Percentiles rank a stretch among this genome's conserved stretches.
These are phyloP conservation scores for Brachionus calyciflorus DNA, from an alignment of 1,140 invertebrate genomes.

Conservation along the genomic window DNA sequence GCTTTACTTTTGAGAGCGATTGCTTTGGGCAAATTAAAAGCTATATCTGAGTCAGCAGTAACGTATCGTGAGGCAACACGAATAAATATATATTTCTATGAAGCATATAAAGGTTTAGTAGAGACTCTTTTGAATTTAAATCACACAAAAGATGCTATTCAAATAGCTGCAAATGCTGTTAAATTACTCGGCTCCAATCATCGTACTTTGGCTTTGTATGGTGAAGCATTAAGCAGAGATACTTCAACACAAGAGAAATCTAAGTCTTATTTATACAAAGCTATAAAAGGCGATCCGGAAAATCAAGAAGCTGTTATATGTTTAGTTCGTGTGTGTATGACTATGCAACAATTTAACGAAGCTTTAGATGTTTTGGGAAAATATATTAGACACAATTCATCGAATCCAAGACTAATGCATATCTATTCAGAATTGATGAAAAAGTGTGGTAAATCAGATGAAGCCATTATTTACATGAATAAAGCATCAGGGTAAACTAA, in stretches of 20 bases:
- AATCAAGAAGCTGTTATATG: conserved; percentile 42
- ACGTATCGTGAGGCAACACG: conserved; percentile 36
- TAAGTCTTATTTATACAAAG: conserved; percentile 44
- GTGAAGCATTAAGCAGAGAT: conserved; percentile 37
- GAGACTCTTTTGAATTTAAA: conserved; percentile 30
- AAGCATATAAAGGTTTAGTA: conserved; percentile 40
- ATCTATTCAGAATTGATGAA: conserved; percentile 45
- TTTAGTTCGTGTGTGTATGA: conserved; percentile 42
- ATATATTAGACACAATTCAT: conserved; percentile 28
- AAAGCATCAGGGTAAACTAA: conserved; percentile 30
- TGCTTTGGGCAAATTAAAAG: conserved; percentile 33
- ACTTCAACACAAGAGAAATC: conserved; percentile 28
- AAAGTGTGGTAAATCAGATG: conserved; percentile 42
- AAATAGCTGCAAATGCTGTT: conserved; percentile 39
- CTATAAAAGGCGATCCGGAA: conserved; percentile 39
- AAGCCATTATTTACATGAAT: conserved; percentile 44
- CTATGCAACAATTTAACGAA: conserved; percentile 42
- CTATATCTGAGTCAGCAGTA: conserved; percentile 28
- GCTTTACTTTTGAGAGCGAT: conserved; percentile 36
- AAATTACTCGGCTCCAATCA: conserved; percentile 44
- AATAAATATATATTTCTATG: conserved; percentile 39
- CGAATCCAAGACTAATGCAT: conserved; percentile 37
- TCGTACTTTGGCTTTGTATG: conserved; percentile 39
- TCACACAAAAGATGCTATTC: conserved; percentile 46
- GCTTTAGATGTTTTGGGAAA: conserved; percentile 42